A percentile compares a stretch with the other conserved stretches of the same genome.
phyloP scores from a whole-genome alignment of 2,797 vertebrate species.

The Rhinella marina region DNA sequence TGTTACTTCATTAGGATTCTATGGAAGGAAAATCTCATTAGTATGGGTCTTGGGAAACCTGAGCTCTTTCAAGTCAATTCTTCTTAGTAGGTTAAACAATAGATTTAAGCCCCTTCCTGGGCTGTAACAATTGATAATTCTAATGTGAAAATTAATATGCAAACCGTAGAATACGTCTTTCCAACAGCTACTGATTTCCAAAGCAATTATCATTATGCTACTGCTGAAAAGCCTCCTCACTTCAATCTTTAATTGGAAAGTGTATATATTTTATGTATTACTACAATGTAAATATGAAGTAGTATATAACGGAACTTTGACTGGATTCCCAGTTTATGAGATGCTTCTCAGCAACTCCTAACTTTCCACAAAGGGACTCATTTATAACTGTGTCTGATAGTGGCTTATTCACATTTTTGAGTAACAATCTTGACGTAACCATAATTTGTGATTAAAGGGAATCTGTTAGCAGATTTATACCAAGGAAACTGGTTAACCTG shows the following conservation, averaged over 20 bases:
- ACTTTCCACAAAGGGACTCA: not conserved
- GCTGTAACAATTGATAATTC: slow-evolving; percentile 59
- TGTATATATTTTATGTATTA: not conserved
- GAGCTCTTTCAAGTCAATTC: slow-evolving; percentile 53
- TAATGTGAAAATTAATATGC: slow-evolving; percentile 59
- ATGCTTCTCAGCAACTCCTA: not conserved
- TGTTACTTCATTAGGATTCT: slow-evolving; percentile 53
- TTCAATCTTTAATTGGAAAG: not conserved
- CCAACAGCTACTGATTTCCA: slow-evolving; percentile 28
- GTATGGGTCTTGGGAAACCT: slow-evolving; percentile 54
- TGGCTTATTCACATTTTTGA: too few relatives aligned
- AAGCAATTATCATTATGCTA: slow-evolving; percentile 30
- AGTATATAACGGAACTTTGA: not conserved
- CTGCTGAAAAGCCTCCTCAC: not conserved
- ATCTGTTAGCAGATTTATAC: too few relatives aligned
- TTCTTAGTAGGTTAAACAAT: slow-evolving; percentile 60
- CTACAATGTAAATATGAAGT: not conserved
- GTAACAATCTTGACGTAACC: too few relatives aligned
- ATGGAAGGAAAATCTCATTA: slow-evolving; percentile 55
- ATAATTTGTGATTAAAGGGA: too few relatives aligned
- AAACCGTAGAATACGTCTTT: slow-evolving; percentile 45
- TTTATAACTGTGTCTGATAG: not conserved
- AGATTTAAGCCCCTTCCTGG: slow-evolving; percentile 51
- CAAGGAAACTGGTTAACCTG: too few relatives aligned
- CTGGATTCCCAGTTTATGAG: not conserved